phyloP scores from a whole-genome alignment of 2,888 invertebrate genomes.

The Cryptus armator region DNA sequence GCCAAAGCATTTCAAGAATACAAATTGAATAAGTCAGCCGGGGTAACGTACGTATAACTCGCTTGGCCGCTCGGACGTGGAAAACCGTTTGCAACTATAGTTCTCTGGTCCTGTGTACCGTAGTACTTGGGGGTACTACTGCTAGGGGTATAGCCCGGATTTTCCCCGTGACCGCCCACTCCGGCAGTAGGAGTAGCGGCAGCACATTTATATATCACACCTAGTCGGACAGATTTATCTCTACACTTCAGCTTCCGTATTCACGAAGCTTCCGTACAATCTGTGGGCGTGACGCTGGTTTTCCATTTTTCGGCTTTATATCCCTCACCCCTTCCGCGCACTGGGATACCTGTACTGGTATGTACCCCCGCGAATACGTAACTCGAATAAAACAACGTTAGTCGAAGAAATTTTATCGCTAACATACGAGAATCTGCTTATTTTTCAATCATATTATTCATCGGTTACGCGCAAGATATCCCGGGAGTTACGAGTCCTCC shows the following conservation, averaged over 20 bases:
- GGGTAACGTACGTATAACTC: conserved; percentile 22
- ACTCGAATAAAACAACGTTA: background rate
- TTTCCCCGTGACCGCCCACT: conserved; percentile 51
- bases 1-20: conserved; percentile 40
- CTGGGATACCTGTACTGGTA: background rate
- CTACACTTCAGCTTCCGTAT: conserved; percentile 54
- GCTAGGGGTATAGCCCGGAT: conserved; percentile 28
- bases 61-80: conserved; percentile 38
- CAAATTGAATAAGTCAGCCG: conserved; percentile 68
- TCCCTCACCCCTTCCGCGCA: background rate
- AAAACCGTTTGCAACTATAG: conserved; percentile 35
- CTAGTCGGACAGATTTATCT: conserved; percentile 61
- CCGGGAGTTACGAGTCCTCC: background rate
- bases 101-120: background rate
- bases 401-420: conserved; percentile 6
- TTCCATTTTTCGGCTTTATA: conserved; percentile 45
- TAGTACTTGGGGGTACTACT: background rate
- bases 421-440: conserved; percentile 4
- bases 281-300: conserved; percentile 35
- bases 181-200: background rate
- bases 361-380: background rate
- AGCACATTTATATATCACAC: conserved; percentile 56
- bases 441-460: conserved; percentile 11
- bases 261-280: conserved; percentile 49
- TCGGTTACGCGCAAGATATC: background rate